Evolutionary conservation across 2,888 invertebrate species (phyloP).

Genomic region (Ectropis crepuscularia): DNA sequence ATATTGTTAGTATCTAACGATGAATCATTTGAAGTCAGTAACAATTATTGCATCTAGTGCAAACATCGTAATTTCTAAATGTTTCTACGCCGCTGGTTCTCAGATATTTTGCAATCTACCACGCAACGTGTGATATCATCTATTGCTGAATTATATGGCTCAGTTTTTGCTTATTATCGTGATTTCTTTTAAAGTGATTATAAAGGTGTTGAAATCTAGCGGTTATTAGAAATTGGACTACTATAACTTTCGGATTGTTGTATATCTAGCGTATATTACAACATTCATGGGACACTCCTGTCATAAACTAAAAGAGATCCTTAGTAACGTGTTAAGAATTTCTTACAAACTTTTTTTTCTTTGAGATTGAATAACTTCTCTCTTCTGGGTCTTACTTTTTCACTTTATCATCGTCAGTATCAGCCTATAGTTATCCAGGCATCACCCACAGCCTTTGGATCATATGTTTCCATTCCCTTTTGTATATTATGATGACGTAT

Average conservation of each 20-base stretch:
- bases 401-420: too few species aligned
- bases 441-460: too few species aligned
- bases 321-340: background rate
- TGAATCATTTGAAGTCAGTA: conserved; percentile 10
- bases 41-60: conserved; percentile 20
- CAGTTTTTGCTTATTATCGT: conserved; percentile 22
- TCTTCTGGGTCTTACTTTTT: too few species aligned
- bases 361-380: too few species aligned
- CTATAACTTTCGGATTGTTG: background rate
- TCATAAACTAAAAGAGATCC: too few species aligned
- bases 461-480: too few species aligned
- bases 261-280: too few species aligned
- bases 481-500: too few species aligned
- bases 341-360: too few species aligned
- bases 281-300: too few species aligned
- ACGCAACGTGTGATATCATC: conserved; percentile 32
- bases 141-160: conserved; percentile 13
- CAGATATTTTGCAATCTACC: conserved; percentile 29
- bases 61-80: conserved; percentile 24
- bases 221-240: background rate
- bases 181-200: conserved; percentile 22
- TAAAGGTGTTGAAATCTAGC: conserved; percentile 16
- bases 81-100: conserved; percentile 29
- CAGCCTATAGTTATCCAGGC: too few species aligned
- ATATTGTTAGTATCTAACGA: background rate